phyloP scores from a whole-genome alignment of 1,140 invertebrate species.

The Drosophila santomea region DNA sequence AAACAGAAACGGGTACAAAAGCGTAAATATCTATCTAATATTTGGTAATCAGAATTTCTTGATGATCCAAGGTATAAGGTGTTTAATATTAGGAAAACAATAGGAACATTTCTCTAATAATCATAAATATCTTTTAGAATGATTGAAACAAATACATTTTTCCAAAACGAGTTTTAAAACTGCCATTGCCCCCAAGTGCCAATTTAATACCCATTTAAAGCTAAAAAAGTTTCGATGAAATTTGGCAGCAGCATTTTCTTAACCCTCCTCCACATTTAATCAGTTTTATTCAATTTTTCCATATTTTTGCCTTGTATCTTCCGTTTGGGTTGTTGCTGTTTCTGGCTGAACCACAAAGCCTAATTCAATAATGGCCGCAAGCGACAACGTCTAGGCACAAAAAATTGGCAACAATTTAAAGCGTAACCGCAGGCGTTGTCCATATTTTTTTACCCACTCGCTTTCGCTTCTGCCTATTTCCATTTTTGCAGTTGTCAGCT shows the following conservation, averaged over 20 bases:
- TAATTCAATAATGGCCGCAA: slow-evolving; percentile 68
- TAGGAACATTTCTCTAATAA: too few relatives aligned
- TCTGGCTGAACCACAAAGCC: slow-evolving; percentile 37
- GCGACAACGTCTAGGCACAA: slow-evolving; percentile 34
- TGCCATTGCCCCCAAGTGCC: background rate
- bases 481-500: slow-evolving; percentile 64
- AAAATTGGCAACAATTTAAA: slow-evolving; percentile 77
- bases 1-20: background rate
- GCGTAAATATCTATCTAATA: background rate
- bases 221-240: slow-evolving; percentile 15
- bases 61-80: too few relatives aligned
- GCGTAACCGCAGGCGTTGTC: slow-evolving; percentile 65
- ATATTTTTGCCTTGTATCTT: background rate
- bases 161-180: background rate
- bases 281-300: slow-evolving; percentile 23
- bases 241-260: slow-evolving; percentile 19
- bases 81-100: too few relatives aligned
- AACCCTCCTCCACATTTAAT: slow-evolving; percentile 6
- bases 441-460: slow-evolving; percentile 26
- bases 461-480: slow-evolving; percentile 20
- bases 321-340: slow-evolving; percentile 9
- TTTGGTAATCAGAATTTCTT: too few relatives aligned
- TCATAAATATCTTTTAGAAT: too few relatives aligned
- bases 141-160: background rate
- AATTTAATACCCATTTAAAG: slow-evolving; percentile 19